These are phyloP conservation scores for Callaeas wilsoni DNA, from an alignment of 2,113 vertebrate genomes.

Conservation along the genomic window DNA sequence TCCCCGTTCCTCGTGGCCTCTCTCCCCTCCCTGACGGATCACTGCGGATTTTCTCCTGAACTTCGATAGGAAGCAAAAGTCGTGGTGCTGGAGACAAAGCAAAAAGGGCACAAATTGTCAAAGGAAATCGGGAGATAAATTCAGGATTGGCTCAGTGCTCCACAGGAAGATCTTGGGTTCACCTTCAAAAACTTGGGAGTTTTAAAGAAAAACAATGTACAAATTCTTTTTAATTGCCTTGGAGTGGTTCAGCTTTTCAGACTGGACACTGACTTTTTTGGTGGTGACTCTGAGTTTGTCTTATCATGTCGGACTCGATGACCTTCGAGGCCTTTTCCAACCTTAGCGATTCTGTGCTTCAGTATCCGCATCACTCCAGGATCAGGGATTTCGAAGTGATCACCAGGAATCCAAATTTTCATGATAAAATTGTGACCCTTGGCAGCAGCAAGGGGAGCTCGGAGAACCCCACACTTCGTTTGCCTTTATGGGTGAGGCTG, in stretches of 20 bases:
- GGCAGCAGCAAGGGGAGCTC: neutral
- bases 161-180: neutral
- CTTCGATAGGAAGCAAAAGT: rapidly evolving
- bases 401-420: neutral
- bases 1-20: neutral
- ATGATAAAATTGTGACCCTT: neutral
- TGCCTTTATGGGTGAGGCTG: neutral
- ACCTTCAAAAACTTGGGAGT: neutral
- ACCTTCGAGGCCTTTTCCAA: neutral
- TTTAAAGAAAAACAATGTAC: neutral
- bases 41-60: neutral
- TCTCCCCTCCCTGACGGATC: neutral
- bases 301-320: rapidly evolving
- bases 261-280: neutral
- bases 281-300: neutral
- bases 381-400: neutral
- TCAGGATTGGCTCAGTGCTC: neutral
- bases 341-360: neutral
- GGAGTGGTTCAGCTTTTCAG: neutral
- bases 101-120: neutral
- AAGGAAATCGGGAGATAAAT: neutral
- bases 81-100: rapidly evolving
- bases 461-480: neutral
- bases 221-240: neutral
- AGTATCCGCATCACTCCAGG: rapidly evolving